phyloP scores from a whole-genome alignment of 2,113 vertebrate species.

The Perca fluviatilis region DNA sequence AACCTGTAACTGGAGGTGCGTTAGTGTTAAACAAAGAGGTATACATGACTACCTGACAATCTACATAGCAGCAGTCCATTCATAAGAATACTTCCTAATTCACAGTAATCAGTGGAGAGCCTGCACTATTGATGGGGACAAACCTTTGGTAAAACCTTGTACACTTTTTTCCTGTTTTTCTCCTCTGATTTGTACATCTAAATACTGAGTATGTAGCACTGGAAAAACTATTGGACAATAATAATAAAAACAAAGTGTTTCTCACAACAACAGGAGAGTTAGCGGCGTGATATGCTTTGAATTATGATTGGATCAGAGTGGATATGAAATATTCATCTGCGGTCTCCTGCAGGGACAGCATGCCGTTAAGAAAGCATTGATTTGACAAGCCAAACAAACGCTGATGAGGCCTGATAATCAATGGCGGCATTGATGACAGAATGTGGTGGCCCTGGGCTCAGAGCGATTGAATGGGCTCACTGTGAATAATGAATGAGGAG shows the following conservation, averaged over 20 bases:
- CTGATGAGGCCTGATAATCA: conserved; percentile 84
- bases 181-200: background rate
- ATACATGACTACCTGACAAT: background rate
- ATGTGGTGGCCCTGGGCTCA: conserved; percentile 78
- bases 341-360: conserved; percentile 74
- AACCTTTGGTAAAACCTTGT: background rate
- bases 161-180: background rate
- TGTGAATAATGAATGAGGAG: conserved; percentile 84
- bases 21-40: conserved; percentile 3
- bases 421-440: conserved; percentile 80
- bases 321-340: conserved; percentile 82
- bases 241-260: conserved; percentile 47
- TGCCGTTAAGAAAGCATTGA: conserved; percentile 82
- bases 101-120: background rate
- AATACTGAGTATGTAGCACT: conserved; percentile 16
- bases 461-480: conserved; percentile 75
- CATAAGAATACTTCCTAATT: background rate
- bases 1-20: background rate
- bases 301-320: conserved; percentile 73
- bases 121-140: background rate
- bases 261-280: conserved; percentile 36
- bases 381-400: conserved; percentile 84
- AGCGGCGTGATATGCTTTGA: conserved; percentile 44
- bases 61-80: background rate
- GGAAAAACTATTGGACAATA: conserved; percentile 22